A percentile compares a stretch with the other conserved stretches of the same genome.
These are phyloP conservation scores for Rhyacophila evoluta DNA, from an alignment of 2,888 invertebrate species.

Conservation along the genomic window DNA sequence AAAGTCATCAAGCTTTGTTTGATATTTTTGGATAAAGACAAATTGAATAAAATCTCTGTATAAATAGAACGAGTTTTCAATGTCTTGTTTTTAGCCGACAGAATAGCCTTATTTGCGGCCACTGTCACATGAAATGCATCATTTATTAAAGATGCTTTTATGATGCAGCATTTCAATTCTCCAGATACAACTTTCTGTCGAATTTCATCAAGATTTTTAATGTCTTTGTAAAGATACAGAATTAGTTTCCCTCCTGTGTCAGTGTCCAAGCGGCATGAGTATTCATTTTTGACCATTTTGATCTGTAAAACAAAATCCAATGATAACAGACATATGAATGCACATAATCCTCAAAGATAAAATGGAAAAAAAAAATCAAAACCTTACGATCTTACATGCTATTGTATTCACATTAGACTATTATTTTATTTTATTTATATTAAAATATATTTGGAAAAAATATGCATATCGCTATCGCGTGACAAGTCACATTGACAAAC, in stretches of 20 bases:
- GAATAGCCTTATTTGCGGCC: constrained; percentile 76
- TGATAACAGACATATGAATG: too few relatives aligned
- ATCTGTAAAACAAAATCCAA: neutral
- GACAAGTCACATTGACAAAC: too few relatives aligned
- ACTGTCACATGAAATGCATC: constrained; percentile 74
- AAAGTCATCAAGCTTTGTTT: constrained; percentile 76
- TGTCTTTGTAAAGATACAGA: constrained; percentile 71
- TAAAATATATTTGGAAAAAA: too few relatives aligned
- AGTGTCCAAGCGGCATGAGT: constrained; percentile 63
- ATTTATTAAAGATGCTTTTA: constrained; percentile 73
- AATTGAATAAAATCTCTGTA: constrained; percentile 76
- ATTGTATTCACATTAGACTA: too few relatives aligned
- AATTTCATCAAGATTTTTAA: constrained; percentile 71
- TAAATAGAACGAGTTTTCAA: constrained; percentile 74
- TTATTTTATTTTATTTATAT: too few relatives aligned
- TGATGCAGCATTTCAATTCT: constrained; percentile 71
- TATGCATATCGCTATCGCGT: too few relatives aligned
- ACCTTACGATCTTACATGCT: too few relatives aligned
- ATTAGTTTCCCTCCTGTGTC: constrained; percentile 63
- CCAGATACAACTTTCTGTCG: constrained; percentile 70
- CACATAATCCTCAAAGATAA: too few relatives aligned
- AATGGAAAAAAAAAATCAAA: too few relatives aligned
- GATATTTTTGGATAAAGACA: constrained; percentile 78
- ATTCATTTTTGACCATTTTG: constrained; percentile 51
- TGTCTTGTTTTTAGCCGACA: constrained; percentile 64